Evolutionary conservation across 2,113 vertebrate genomes (phyloP).

Genomic region (Atlantisia rogersi): DNA sequence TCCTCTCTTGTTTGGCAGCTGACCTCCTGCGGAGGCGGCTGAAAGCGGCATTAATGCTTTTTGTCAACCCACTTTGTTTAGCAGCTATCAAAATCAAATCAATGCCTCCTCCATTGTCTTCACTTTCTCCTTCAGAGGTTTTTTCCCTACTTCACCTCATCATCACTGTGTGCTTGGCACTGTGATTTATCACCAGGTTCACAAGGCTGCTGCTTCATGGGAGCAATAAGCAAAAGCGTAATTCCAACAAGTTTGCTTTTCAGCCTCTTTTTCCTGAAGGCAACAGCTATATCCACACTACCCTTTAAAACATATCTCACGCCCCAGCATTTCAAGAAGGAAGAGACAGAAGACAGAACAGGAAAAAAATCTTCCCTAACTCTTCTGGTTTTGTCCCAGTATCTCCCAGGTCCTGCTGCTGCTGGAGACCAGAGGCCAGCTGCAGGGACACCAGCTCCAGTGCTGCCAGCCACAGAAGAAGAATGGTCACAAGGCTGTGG

Average conservation of each 20-base stretch:
- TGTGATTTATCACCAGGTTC: slow-evolving; percentile 47
- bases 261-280: neutral
- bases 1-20: slow-evolving; percentile 56
- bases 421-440: fast-evolving
- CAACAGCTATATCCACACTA: neutral
- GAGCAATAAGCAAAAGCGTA: slow-evolving; percentile 42
- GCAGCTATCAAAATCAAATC: slow-evolving; percentile 70
- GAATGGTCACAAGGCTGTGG: fast-evolving
- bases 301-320: neutral
- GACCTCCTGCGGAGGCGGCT: slow-evolving; percentile 54
- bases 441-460: neutral
- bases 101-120: slow-evolving; percentile 55
- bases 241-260: slow-evolving; percentile 47
- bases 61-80: slow-evolving; percentile 65
- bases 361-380: neutral
- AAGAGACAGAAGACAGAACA: neutral
- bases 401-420: neutral
- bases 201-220: slow-evolving; percentile 15
- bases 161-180: neutral
- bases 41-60: slow-evolving; percentile 60
- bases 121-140: neutral
- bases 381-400: neutral
- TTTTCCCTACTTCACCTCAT: neutral
- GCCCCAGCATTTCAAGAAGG: neutral
- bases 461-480: neutral